Conservation (phyloP, 2,113 vertebrate species). For the Erythrolamprus reginae region DNA sequence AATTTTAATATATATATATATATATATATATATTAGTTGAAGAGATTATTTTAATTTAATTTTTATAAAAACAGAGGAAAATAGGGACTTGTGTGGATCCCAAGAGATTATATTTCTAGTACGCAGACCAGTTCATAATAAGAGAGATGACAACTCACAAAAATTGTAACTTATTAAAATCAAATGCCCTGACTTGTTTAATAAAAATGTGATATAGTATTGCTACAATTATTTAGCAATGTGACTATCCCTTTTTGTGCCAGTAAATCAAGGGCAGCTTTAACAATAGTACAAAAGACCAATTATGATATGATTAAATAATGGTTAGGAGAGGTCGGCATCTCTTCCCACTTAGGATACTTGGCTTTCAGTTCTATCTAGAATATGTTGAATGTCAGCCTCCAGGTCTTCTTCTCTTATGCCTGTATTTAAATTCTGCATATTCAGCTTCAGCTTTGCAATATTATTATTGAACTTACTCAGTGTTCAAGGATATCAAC, state of each 20-base stretch:
- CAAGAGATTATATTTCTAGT: neutral
- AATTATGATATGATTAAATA: neutral
- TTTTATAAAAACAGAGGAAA: neutral
- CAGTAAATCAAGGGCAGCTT: neutral
- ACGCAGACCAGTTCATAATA: neutral
- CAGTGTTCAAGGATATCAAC: neutral
- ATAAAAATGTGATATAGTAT: neutral
- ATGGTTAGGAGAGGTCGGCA: neutral
- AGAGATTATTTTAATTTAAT: neutral
- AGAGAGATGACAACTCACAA: neutral
- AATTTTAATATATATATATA: neutral
- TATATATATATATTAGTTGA: neutral
- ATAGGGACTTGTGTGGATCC: neutral
- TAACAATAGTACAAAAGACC: neutral
- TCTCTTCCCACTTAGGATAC: neutral
- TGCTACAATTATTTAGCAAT: neutral
- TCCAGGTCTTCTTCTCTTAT: neutral
- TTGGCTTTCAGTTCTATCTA: neutral
- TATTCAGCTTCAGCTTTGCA: neutral
- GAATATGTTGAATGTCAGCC: neutral
- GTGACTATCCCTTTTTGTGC: neutral
- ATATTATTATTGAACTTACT: neutral
- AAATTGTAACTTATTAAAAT: neutral
- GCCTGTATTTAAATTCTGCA: neutral
- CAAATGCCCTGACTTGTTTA: neutral